These are phyloP conservation scores for Aldabrachelys gigantea DNA, from an alignment of 2,113 vertebrate genomes.

Conservation along the genomic window DNA sequence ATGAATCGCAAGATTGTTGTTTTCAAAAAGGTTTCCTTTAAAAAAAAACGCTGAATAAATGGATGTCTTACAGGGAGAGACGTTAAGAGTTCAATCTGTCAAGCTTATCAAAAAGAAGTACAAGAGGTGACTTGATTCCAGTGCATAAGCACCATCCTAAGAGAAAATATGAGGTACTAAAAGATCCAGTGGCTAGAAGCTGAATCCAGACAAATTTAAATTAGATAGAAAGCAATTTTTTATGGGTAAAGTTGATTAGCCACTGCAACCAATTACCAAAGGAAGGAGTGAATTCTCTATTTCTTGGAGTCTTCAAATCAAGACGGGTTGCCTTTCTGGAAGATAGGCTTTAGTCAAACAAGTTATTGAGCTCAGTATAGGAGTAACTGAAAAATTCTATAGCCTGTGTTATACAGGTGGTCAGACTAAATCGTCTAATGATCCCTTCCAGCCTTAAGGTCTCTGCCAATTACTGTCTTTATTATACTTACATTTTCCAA, in stretches of 20 bases:
- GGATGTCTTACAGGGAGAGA: neutral
- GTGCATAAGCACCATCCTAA: neutral
- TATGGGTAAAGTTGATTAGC: neutral
- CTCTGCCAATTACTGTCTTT: neutral
- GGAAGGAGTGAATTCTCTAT: neutral
- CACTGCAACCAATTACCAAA: slow-evolving; percentile 33
- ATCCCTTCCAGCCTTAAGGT: neutral
- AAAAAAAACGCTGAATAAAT: neutral
- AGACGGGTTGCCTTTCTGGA: neutral
- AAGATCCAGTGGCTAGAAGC: neutral
- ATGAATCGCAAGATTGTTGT: neutral
- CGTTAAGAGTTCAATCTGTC: slow-evolving; percentile 44
- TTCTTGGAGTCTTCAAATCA: neutral
- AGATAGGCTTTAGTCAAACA: neutral
- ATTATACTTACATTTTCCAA: neutral
- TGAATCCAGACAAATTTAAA: neutral
- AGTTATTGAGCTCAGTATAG: neutral
- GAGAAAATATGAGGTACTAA: slow-evolving; percentile 54
- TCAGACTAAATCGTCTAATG: neutral
- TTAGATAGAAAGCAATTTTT: neutral
- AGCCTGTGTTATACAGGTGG: neutral
- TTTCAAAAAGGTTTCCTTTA: neutral
- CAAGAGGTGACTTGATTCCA: slow-evolving; percentile 43
- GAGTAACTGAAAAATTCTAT: neutral
- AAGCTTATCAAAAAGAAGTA: slow-evolving; percentile 50